phyloP scores from a whole-genome alignment of 1,140 invertebrate genomes.

The Pogonus chalceus region DNA sequence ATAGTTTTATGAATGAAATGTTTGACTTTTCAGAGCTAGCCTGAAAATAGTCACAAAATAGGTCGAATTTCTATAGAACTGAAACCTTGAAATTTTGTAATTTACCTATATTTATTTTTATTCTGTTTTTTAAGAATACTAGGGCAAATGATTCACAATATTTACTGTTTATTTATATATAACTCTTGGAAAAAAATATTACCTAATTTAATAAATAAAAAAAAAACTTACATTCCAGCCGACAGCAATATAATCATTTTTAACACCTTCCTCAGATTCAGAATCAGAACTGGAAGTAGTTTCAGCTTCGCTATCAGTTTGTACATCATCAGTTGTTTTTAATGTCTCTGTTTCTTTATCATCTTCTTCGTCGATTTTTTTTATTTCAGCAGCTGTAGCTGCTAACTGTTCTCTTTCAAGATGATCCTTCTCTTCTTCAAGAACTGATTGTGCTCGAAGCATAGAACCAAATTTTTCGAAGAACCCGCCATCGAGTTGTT shows the following conservation, averaged over 20 bases:
- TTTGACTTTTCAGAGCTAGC: too few relatives aligned
- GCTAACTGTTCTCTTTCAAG: constrained; percentile 33
- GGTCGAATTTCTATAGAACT: too few relatives aligned
- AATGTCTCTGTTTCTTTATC: constrained; percentile 14
- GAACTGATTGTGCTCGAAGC: constrained; percentile 47
- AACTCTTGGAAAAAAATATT: too few relatives aligned
- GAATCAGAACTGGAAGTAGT: constrained; percentile 41
- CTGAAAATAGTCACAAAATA: too few relatives aligned
- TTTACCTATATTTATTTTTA: too few relatives aligned
- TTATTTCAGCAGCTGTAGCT: constrained; percentile 24
- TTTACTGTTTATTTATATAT: too few relatives aligned
- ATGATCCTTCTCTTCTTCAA: constrained; percentile 22
- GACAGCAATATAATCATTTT: constrained; percentile 48
- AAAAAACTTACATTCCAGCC: constrained; percentile 60
- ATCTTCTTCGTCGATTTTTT: constrained; percentile 18
- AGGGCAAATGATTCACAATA: too few relatives aligned
- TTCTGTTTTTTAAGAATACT: too few relatives aligned
- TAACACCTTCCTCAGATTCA: constrained; percentile 40
- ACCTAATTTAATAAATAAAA: too few relatives aligned
- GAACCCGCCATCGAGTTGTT: constrained; percentile 66
- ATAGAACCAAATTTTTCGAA: constrained; percentile 69
- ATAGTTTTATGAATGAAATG: too few relatives aligned
- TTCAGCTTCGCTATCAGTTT: constrained; percentile 33
- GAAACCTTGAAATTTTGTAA: too few relatives aligned
- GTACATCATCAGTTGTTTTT: constrained; percentile 33